Evolutionary conservation across 2,797 vertebrate species (phyloP), one percentile per base, ranked within the genome.

Genomic region (Eulemur albifrons): DNA sequence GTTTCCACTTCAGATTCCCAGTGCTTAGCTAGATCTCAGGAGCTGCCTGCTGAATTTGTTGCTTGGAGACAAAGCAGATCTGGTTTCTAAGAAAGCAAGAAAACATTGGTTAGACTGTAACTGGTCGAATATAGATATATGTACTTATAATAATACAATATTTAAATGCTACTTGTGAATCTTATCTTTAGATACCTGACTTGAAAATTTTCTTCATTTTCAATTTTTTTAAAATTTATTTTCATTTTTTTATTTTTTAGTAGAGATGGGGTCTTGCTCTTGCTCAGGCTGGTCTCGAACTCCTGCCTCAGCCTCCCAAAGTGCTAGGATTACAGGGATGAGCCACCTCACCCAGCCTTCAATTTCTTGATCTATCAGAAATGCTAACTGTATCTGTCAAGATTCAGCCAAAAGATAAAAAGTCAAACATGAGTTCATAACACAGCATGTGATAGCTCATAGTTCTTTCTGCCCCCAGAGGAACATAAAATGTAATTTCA

Each of bases 11-110:
- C 14, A 38, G 61, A 27, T 45, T 70, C 61, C 90, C 59, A 21
- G 77, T 82, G 35, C 18, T 57, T 91, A 86, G 73, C 61, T 57
- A n/a, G 21, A 95, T 48, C 69, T 95, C 52, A 81, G 23, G 25
- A 94, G 72, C 23, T 86, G 43, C 67, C 90, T 30, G 87, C 43
- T 86, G 54, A 84, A 9, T 8, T 7, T 3, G 20, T 38, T 96
- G 93, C 73, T 95, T 87, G 50, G 77, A 93, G 75, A 89, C 57
- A 93, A 76, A 27, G 32, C 86, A 86, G 27, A 92, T 15, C 85
- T 43, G 65, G 69, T 90, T 97, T 96, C 93, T 96, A 96, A 90
- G 75, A 82, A 18, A 96, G 40, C 32, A 94, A 30, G n/a, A 89
- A 91, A 88, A 89, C 40, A 87, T 59, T 77, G n/a, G 90, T 90